These are phyloP conservation scores for Acrossocheilus fasciatus DNA, from an alignment of 2,797 vertebrate genomes.

Conservation along the genomic window DNA sequence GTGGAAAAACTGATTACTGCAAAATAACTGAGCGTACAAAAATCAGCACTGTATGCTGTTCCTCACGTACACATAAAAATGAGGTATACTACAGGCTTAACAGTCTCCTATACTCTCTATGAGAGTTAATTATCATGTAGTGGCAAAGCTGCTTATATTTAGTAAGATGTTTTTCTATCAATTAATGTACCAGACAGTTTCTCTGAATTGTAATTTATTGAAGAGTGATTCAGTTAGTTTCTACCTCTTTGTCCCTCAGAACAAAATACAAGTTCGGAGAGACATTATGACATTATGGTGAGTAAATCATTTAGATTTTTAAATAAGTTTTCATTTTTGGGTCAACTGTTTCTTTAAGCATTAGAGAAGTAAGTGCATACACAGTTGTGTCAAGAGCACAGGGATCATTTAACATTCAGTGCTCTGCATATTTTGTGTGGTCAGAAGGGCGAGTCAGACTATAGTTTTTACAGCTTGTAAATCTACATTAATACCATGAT, in stretches of 20 bases:
- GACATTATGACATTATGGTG: neutral
- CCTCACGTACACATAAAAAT: too few relatives aligned
- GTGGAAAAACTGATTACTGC: too few relatives aligned
- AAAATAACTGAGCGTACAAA: too few relatives aligned
- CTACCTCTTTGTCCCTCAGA: neutral
- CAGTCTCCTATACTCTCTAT: neutral
- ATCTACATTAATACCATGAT: neutral
- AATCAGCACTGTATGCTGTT: too few relatives aligned
- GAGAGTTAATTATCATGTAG: neutral
- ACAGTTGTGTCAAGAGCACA: neutral
- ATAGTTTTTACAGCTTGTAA: conserved; percentile 2
- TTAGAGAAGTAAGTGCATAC: neutral
- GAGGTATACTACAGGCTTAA: too few relatives aligned
- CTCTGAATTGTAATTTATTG: neutral
- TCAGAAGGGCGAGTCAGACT: neutral
- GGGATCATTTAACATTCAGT: neutral
- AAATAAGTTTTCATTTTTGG: neutral
- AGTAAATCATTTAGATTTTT: neutral
- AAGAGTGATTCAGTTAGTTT: neutral
- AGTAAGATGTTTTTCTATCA: neutral
- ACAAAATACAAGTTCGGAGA: neutral
- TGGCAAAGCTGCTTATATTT: neutral
- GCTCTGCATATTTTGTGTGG: neutral
- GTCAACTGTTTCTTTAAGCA: neutral
- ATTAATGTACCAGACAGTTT: neutral